phyloP scores from a whole-genome alignment of 2,797 vertebrate species.

The Parotocinclus haroldoi region DNA sequence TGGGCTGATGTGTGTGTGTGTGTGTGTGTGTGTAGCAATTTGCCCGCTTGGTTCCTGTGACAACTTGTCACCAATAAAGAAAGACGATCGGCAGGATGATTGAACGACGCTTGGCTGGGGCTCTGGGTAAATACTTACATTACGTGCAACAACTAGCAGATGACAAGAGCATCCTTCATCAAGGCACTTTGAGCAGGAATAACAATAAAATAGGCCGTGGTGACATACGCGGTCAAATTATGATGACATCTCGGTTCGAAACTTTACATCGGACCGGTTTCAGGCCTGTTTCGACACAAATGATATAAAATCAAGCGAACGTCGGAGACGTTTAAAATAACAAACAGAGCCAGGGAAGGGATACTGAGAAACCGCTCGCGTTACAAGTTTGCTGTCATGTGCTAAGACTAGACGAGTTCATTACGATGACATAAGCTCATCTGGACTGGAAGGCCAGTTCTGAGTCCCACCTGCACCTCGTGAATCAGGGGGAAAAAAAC shows the following conservation, averaged over 20 bases:
- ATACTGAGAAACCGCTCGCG: not conserved
- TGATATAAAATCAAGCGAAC: no score
- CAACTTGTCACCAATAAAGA: slow-evolving; percentile 68
- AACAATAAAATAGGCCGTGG: not conserved
- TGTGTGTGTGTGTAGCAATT: no score
- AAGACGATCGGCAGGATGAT: slow-evolving; percentile 33
- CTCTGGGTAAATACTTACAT: slow-evolving; percentile 38
- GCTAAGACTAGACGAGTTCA: slow-evolving; percentile 19
- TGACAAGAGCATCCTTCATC: slow-evolving; percentile 23
- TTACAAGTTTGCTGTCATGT: slow-evolving; percentile 16
- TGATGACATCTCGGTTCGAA: no score
- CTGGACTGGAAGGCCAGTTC: slow-evolving; percentile 13
- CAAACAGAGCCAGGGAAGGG: no score
- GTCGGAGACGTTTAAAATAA: no score
- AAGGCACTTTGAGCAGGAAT: slow-evolving; percentile 6
- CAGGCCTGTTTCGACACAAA: no score
- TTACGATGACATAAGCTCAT: slow-evolving; percentile 24
- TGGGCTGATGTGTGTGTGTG: slow-evolving; percentile 30
- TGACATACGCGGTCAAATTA: not conserved
- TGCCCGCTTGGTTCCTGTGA: slow-evolving; percentile 66
- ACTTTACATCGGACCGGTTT: no score
- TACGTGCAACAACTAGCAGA: slow-evolving; percentile 41
- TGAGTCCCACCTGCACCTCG: slow-evolving; percentile 19
- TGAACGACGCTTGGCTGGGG: slow-evolving; percentile 34
- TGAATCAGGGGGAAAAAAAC: slow-evolving; percentile 21